A percentile compares a stretch with the other conserved stretches of the same genome.
These are phyloP conservation scores for Drosophila lutescens DNA, from an alignment of 2,888 invertebrate species.

Conservation along the genomic window DNA sequence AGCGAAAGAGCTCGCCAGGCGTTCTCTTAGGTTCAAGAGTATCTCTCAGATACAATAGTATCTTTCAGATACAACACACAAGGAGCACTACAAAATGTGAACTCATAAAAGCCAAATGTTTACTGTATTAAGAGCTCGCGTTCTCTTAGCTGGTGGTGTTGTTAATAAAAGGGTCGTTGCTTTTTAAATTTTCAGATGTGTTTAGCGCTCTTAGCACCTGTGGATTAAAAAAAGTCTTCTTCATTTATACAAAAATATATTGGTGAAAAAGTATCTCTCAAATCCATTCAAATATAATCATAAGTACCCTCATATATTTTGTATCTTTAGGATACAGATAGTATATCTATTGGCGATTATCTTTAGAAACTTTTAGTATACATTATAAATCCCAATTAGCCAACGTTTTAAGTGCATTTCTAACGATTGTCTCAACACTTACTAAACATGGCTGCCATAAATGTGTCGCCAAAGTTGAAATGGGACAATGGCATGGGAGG, in stretches of 20 bases:
- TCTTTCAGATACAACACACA: background rate
- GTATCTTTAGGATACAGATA: too few relatives aligned
- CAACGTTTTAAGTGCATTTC: background rate
- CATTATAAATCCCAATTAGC: too few relatives aligned
- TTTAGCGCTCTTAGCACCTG: too few relatives aligned
- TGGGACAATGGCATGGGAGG: slow-evolving; percentile 22
- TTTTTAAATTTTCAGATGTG: background rate
- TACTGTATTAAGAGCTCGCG: background rate
- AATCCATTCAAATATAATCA: too few relatives aligned
- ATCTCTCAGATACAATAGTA: background rate
- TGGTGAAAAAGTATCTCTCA: too few relatives aligned
- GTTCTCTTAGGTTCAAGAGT: background rate
- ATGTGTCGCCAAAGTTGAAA: slow-evolving; percentile 3
- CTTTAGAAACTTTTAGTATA: too few relatives aligned
- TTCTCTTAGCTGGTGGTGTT: background rate
- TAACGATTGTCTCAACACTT: slow-evolving; percentile 4
- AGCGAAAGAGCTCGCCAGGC: background rate
- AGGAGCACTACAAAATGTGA: background rate
- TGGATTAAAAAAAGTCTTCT: too few relatives aligned
- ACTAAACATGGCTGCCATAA: background rate
- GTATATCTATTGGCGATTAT: too few relatives aligned
- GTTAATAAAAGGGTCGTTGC: slow-evolving; percentile 3
- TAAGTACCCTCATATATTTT: too few relatives aligned
- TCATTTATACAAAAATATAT: too few relatives aligned
- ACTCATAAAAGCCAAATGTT: background rate